Evolutionary conservation across 2,888 invertebrate genomes (phyloP).

Genomic region (Yponomeuta cagnagella): DNA sequence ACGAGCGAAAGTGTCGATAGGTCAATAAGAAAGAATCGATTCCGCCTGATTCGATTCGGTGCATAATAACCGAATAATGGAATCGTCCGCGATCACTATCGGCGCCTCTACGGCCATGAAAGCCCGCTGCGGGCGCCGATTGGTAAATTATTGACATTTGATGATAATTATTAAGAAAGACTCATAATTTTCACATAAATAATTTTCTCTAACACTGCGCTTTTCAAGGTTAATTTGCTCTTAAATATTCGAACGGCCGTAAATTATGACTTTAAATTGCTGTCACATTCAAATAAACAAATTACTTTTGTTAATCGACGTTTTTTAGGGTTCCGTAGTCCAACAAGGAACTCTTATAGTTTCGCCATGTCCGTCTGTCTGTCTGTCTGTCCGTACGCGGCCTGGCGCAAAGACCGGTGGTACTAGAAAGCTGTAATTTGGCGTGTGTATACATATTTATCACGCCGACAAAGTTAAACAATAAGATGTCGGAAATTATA

Average conservation of each 20-base stretch:
- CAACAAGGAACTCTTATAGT: too few relatives aligned
- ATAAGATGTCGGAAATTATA: too few relatives aligned
- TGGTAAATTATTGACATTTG: neutral
- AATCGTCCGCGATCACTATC: slow-evolving; percentile 33
- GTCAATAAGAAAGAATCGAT: slow-evolving; percentile 30
- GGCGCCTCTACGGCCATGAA: slow-evolving; percentile 23
- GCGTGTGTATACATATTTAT: too few relatives aligned
- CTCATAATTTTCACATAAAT: neutral
- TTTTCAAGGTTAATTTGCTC: neutral
- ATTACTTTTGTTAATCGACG: too few relatives aligned
- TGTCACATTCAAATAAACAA: too few relatives aligned
- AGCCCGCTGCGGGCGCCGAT: slow-evolving; percentile 12
- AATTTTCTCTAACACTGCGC: neutral
- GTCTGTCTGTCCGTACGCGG: too few relatives aligned
- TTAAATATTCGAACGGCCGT: neutral
- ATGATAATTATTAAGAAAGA: neutral
- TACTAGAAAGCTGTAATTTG: too few relatives aligned
- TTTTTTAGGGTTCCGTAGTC: too few relatives aligned
- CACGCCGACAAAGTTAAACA: too few relatives aligned
- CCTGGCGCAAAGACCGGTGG: too few relatives aligned
- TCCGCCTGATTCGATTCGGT: slow-evolving; percentile 39
- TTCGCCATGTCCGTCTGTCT: too few relatives aligned
- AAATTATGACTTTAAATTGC: neutral
- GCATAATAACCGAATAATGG: slow-evolving; percentile 38
- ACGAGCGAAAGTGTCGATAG: slow-evolving; percentile 38